Conservation (phyloP, 2,888 invertebrate genomes). For the Scotopteryx bipunctaria region DNA sequence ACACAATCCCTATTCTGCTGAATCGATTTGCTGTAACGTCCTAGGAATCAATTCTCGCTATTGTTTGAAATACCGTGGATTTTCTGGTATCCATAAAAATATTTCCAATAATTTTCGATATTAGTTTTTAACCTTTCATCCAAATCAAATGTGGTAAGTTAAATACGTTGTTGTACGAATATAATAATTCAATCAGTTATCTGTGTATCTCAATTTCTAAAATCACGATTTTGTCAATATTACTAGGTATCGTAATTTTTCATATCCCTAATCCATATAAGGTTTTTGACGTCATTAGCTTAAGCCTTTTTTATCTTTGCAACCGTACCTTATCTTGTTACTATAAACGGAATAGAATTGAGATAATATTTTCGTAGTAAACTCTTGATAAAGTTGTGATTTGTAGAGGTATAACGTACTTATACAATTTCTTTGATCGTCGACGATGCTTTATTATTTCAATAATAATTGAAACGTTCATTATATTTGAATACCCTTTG, state of each 20-base stretch:
- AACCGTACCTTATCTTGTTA: constrained; percentile 8
- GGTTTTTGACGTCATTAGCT: neutral
- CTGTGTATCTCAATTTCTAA: too few relatives aligned
- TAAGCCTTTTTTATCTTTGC: neutral
- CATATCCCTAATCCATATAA: too few relatives aligned
- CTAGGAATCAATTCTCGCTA: constrained; percentile 62
- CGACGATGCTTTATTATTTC: neutral
- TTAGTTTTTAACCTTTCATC: too few relatives aligned
- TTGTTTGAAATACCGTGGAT: constrained; percentile 34
- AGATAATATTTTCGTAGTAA: constrained; percentile 9
- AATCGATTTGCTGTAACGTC: constrained; percentile 59
- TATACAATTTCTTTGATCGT: neutral
- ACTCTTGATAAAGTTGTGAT: too few relatives aligned
- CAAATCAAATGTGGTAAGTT: too few relatives aligned
- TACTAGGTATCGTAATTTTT: too few relatives aligned
- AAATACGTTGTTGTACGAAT: too few relatives aligned
- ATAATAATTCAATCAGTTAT: too few relatives aligned
- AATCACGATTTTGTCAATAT: too few relatives aligned
- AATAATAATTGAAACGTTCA: neutral
- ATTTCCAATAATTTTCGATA: constrained; percentile 9
- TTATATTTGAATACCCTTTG: neutral
- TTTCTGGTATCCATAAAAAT: constrained; percentile 21
- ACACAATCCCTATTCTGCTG: constrained; percentile 51
- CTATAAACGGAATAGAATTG: neutral
- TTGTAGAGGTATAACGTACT: too few relatives aligned